These are phyloP conservation scores for Apistogramma diplotaenia DNA, from an alignment of 2,113 vertebrate genomes.

Conservation along the genomic window DNA sequence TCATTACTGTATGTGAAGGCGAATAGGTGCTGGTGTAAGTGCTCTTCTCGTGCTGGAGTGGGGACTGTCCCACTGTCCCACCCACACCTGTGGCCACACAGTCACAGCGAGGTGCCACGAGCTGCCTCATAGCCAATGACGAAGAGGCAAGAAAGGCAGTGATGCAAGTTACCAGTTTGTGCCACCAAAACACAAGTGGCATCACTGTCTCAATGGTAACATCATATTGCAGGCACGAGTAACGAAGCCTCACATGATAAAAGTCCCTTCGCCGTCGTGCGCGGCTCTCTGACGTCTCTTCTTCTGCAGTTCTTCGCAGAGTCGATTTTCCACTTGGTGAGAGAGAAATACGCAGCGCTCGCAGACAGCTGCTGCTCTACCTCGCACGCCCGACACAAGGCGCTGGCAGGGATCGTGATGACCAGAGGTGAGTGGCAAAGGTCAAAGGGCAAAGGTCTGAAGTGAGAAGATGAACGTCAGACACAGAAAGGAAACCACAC, in stretches of 20 bases:
- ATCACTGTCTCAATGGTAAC: accelerated
- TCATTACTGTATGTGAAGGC: accelerated
- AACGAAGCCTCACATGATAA: neutral
- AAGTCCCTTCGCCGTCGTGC: neutral
- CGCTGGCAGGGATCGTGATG: conserved; percentile 62
- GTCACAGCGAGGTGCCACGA: neutral
- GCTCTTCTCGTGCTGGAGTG: neutral
- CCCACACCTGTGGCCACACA: too few species aligned
- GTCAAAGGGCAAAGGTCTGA: neutral
- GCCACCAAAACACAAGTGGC: accelerated
- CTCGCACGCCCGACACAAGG: conserved; percentile 39
- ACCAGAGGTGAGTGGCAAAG: conserved; percentile 56
- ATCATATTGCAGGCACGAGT: neutral
- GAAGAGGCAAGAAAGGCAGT: neutral
- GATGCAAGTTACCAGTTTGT: neutral
- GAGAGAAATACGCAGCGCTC: conserved; percentile 46
- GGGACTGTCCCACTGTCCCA: neutral
- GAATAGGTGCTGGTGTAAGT: neutral
- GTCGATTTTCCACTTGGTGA: conserved; percentile 55
- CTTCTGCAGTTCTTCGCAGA: conserved; percentile 61
- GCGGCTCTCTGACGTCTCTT: neutral
- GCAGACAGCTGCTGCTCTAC: neutral
- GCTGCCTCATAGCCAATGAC: neutral
- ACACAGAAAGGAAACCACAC: neutral
- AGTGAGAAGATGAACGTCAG: neutral